A percentile compares a stretch with the other conserved stretches of the same genome.
These are phyloP conservation scores for Zapus hudsonius DNA, from an alignment of 2,113 vertebrate species.

Conservation along the genomic window DNA sequence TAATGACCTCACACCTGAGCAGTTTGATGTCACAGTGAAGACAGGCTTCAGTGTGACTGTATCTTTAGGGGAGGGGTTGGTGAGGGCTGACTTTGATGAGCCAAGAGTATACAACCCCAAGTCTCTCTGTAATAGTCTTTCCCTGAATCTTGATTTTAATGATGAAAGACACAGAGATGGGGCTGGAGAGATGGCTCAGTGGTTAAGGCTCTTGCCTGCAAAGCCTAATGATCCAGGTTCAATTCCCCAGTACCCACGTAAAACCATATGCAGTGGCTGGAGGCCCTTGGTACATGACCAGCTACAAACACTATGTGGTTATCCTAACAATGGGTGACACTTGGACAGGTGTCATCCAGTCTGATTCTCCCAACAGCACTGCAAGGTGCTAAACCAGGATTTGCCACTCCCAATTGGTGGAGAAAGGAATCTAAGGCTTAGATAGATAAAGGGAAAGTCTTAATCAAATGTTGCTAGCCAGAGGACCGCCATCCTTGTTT, in stretches of 20 bases:
- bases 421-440: neutral
- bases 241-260: too few species aligned
- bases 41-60: fast-evolving
- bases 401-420: neutral
- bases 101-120: neutral
- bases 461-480: neutral
- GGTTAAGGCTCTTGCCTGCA: too few species aligned
- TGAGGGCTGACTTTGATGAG: too few species aligned
- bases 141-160: neutral
- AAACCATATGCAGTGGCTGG: too few species aligned
- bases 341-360: neutral
- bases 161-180: neutral
- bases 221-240: too few species aligned
- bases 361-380: neutral
- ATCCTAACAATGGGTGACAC: neutral
- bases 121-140: neutral
- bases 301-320: neutral
- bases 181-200: too few species aligned
- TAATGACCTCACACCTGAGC: neutral
- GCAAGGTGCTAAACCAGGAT: neutral
- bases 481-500: neutral
- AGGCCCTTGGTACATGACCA: too few species aligned
- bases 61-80: neutral
- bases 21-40: neutral
- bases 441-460: neutral